Conservation (phyloP, 2,888 invertebrate species). For the Scelioninae gen. 1 region DNA sequence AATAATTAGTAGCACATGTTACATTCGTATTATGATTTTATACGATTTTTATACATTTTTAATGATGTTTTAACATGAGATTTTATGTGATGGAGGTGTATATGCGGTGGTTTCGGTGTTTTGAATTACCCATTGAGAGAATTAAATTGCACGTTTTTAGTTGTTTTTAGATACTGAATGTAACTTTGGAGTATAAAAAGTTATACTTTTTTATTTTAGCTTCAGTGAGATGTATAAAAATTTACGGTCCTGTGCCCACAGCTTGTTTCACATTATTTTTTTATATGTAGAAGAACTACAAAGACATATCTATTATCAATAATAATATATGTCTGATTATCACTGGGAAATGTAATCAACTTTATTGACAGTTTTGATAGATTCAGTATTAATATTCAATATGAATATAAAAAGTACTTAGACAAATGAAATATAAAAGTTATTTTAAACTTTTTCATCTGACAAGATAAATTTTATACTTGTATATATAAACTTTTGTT, state of each 20-base stretch:
- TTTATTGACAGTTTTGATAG: not conserved
- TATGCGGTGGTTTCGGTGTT: not conserved
- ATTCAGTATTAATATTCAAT: not conserved
- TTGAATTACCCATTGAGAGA: not conserved
- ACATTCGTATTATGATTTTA: constrained; percentile 6
- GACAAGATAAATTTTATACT: too few species aligned
- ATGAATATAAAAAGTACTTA: not conserved
- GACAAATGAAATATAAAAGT: not conserved
- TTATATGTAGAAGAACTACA: not conserved
- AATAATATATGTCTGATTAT: constrained; percentile 12
- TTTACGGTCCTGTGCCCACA: constrained; percentile 2
- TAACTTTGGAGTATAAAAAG: not conserved
- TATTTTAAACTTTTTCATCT: not conserved
- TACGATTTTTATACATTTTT: constrained; percentile 15
- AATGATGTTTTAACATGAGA: constrained; percentile 7
- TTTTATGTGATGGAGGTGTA: not conserved
- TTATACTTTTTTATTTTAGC: not conserved
- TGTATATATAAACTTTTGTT: too few species aligned
- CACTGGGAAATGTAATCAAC: not conserved
- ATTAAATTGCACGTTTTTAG: not conserved
- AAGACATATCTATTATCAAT: not conserved
- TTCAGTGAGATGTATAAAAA: constrained; percentile 5
- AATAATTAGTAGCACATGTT: constrained; percentile 19
- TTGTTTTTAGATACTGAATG: not conserved
- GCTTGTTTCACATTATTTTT: constrained; percentile 8